Evolutionary conservation across 2,888 invertebrate genomes (phyloP), one percentile per base, ranked within the genome.

Genomic region (Tanytarsus gracilentus): DNA sequence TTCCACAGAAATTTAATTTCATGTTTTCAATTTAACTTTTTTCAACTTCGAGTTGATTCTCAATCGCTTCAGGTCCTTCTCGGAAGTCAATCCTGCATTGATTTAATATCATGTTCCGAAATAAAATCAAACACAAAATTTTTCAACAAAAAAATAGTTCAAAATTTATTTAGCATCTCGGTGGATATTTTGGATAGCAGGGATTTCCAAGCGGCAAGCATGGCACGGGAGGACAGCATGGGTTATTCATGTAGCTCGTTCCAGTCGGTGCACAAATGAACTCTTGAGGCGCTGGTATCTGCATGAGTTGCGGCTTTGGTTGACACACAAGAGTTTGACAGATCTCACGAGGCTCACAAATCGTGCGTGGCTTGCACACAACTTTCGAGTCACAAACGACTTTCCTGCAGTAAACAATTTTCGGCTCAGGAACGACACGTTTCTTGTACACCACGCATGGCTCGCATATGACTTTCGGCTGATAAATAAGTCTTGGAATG

Each of bases 361-460:
- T 67, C 9, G 66, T 65, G 39, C 71, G 69, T 16, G 70, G 70
- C 64, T 69, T 68, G 62, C 70, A 70, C 9, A 70, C 68, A 53
- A 72, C 70, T 65, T 70, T 71, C 0, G 72, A 71, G 65, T 71
- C 71, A 18, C 70, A 68, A 61, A 70, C 64, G 67, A 69, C 68
- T 3, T 69, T 69, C 9, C 70, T 70, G 62, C 69, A 69, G 61
- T 70, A 72, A 8, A 70, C 68, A 18, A 72, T 69, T 49, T 69
- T 65, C 0, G 72, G 71, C 58, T 71, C 71, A 4, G 52, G 61
- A 14, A 61, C 49, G 3, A 61, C 33, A 8, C 61, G 49, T 26
- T 61, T 63, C 25, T 48, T 61, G 33, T 63, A 63, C 3, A 71
- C 68, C 14, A 72, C 69, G 33, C 71, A 68, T 11, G 70, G 71